Evolutionary conservation across 1,140 invertebrate species (phyloP), one percentile per base, ranked within the genome.

Genomic region (Drosophila kepulauana): DNA sequence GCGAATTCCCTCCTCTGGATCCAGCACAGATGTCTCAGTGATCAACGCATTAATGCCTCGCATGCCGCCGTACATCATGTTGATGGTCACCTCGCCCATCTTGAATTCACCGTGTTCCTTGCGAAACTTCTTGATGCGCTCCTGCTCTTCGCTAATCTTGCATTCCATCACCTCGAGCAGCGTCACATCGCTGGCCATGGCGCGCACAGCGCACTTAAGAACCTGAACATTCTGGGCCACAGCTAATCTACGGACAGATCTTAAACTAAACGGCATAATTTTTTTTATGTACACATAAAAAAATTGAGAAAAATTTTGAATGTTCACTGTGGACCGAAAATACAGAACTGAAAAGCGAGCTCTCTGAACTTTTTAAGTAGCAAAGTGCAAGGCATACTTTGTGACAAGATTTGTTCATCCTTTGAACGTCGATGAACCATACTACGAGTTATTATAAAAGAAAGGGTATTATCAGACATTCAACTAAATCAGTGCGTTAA

Each of bases 31-130:
- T 1, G 98, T 98, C 92, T 99, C 98, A 93, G 97, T 98, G 0
- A 99, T 96, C n/a, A 99, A 93, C 59, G 97, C 97, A 88, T 97
- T 97, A 92, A 99, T 98, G 3, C 98, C 98, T 81, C 98, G 94
- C 98, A 99, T 99, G 38, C 98, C 98, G 80, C 98, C 98, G 11
- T 65, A 65, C 93, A 99, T 99, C 94, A 98, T 96, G 35, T 76
- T 46, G 0, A 84, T 48, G 0, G 13, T 77, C 6, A 76, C 65
- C 4, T 70, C 38, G 35, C 66, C 81, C 25, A 85, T 51, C 4
- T 38, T 57, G n/a, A 65, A 77, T 0, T 49, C 30, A 1, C 81
- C 81, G 10, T 77, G 43, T 25, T 64, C 35, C 25, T 64, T 64
- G 5, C 65, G 11, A 11, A 54, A 77, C 33, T 72, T 80, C 0